phyloP scores from a whole-genome alignment of 1,140 invertebrate species.

The Pteromalus puparum region DNA sequence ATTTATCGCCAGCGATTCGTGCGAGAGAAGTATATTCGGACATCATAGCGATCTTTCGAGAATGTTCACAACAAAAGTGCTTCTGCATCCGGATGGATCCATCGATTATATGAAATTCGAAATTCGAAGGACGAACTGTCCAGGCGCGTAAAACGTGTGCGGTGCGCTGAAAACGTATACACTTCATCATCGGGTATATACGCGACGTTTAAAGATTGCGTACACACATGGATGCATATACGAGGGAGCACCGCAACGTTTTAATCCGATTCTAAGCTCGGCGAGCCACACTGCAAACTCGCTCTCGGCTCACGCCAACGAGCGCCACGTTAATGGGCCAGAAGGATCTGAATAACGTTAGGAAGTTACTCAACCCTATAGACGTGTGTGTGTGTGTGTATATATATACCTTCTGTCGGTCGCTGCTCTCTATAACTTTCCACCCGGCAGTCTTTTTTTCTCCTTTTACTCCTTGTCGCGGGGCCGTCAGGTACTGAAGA shows the following conservation, averaged over 20 bases:
- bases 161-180: background rate
- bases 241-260: slow-evolving; percentile 56
- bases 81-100: too few relatives aligned
- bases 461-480: background rate
- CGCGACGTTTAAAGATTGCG: background rate
- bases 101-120: too few relatives aligned
- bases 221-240: background rate
- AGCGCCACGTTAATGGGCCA: background rate
- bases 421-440: background rate
- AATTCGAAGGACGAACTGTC: too few relatives aligned
- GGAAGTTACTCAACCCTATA: background rate
- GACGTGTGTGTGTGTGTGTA: background rate
- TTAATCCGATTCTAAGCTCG: slow-evolving; percentile 59
- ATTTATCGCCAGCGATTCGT: too few relatives aligned
- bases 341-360: slow-evolving; percentile 14
- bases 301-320: slow-evolving; percentile 55
- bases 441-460: background rate
- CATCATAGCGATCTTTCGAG: too few relatives aligned
- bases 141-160: too few relatives aligned
- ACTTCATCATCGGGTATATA: background rate
- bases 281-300: slow-evolving; percentile 57
- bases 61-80: too few relatives aligned
- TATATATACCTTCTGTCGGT: background rate
- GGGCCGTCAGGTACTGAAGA: background rate
- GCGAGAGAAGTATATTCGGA: too few relatives aligned